These are phyloP conservation scores for Tetramorium parvispinum DNA, from an alignment of 1,140 invertebrate genomes.

Conservation along the genomic window DNA sequence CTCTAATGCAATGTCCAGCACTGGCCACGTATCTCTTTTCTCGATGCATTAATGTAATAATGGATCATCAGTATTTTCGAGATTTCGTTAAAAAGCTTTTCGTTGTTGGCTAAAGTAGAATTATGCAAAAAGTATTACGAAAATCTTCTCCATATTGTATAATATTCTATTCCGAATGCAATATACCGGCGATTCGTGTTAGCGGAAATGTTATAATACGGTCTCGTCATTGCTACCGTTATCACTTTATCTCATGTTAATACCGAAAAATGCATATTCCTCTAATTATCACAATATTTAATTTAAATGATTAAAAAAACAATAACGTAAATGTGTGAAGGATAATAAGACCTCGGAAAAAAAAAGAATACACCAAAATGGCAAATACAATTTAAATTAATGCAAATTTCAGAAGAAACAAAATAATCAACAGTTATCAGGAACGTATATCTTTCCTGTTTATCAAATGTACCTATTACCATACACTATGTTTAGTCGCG, in stretches of 20 bases:
- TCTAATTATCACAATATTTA: background rate
- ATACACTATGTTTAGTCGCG: background rate
- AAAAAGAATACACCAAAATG: background rate
- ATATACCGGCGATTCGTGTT: conserved; percentile 14
- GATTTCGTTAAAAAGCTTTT: conserved; percentile 51
- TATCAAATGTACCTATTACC: conserved; percentile 32
- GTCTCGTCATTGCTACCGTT: conserved; percentile 25
- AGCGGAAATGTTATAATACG: conserved; percentile 33
- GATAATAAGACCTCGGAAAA: background rate
- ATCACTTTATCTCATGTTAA: conserved; percentile 27
- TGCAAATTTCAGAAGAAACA: background rate
- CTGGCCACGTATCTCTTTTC: background rate
- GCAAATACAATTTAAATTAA: conserved; percentile 22
- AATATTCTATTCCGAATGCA: conserved; percentile 37
- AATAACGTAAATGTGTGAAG: background rate
- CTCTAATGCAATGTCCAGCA: conserved; percentile 33
- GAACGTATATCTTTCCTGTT: background rate
- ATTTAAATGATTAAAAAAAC: conserved; percentile 23
- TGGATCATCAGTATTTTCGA: conserved; percentile 49
- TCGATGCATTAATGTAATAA: conserved; percentile 45
- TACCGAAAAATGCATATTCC: background rate
- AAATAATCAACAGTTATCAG: background rate
- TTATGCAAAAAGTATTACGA: conserved; percentile 54
- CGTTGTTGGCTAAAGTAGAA: conserved; percentile 40
- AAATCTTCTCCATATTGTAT: conserved; percentile 4